Percentiles rank a stretch among this genome's conserved stretches.
These are phyloP conservation scores for Vanessa atalanta DNA, from an alignment of 1,140 invertebrate species.

Conservation along the genomic window DNA sequence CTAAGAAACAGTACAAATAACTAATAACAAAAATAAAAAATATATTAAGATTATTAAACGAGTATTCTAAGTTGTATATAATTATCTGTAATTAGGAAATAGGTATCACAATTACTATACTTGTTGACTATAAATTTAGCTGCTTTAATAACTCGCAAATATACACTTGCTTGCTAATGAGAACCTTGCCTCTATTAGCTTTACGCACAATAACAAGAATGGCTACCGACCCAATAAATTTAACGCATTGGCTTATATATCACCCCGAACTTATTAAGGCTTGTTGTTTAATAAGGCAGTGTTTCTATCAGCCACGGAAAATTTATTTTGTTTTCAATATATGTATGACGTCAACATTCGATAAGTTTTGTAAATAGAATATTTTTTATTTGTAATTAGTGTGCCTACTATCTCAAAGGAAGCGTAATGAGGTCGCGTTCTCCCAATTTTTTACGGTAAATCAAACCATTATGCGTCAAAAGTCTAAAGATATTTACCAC, in stretches of 20 bases:
- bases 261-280: not conserved
- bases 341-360: not conserved
- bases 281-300: not conserved
- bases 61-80: not conserved
- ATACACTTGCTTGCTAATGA: constrained; percentile 33
- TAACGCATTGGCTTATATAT: constrained; percentile 14
- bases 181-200: constrained; percentile 38
- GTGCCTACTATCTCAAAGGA: too few species aligned
- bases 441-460: not conserved
- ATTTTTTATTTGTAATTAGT: too few species aligned
- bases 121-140: constrained; percentile 16
- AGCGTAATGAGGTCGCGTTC: not conserved
- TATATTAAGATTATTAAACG: too few species aligned
- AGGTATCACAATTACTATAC: not conserved
- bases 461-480: constrained; percentile 28
- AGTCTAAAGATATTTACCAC: constrained; percentile 37
- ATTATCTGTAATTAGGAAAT: not conserved
- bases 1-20: too few species aligned
- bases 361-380: not conserved
- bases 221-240: constrained; percentile 19
- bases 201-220: constrained; percentile 23
- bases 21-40: too few species aligned
- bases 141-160: constrained; percentile 29
- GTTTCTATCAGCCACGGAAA: not conserved
- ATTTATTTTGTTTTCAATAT: not conserved